Percentiles rank a stretch among this genome's conserved stretches.
These are phyloP conservation scores for Pyrrhopygopsis socrates DNA, from an alignment of 2,888 invertebrate genomes.

Conservation along the genomic window DNA sequence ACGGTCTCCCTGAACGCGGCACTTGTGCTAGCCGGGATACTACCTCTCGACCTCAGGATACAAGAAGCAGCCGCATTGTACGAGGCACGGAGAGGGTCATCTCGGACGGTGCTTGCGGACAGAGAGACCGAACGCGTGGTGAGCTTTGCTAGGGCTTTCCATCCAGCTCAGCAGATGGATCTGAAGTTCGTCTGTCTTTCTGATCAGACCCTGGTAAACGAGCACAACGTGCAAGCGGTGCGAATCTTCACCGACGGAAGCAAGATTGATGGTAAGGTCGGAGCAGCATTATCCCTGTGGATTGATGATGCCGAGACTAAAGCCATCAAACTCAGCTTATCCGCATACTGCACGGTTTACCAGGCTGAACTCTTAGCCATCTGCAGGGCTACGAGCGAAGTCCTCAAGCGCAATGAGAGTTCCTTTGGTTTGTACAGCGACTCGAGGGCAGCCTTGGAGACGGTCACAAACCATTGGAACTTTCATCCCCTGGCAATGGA, in stretches of 20 bases:
- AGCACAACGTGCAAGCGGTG: background rate
- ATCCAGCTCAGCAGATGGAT: conserved; percentile 9
- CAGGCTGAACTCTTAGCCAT: conserved; percentile 58
- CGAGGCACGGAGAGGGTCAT: conserved; percentile 62
- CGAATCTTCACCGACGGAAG: conserved; percentile 69
- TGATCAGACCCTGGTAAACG: conserved; percentile 8
- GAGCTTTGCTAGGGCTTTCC: background rate
- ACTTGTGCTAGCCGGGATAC: conserved; percentile 65
- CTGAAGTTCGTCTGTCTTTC: conserved; percentile 17
- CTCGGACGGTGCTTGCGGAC: conserved; percentile 42
- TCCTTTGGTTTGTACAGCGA: conserved; percentile 40
- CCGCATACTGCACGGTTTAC: conserved; percentile 57
- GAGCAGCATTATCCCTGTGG: conserved; percentile 49
- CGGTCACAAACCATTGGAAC: conserved; percentile 17
- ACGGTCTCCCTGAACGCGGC: conserved; percentile 71
- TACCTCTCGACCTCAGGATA: conserved; percentile 72
- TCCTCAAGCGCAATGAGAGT: background rate
- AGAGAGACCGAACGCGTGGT: conserved; percentile 62
- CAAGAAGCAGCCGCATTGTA: conserved; percentile 70
- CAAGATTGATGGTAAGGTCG: conserved; percentile 60
- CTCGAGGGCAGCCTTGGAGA: conserved; percentile 42
- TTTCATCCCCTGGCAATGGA: conserved; percentile 49
- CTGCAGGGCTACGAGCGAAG: background rate
- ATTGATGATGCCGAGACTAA: conserved; percentile 18
- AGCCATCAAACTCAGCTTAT: conserved; percentile 36